Conservation (phyloP, 2,113 vertebrate genomes). For the Neoarius graeffei region DNA sequence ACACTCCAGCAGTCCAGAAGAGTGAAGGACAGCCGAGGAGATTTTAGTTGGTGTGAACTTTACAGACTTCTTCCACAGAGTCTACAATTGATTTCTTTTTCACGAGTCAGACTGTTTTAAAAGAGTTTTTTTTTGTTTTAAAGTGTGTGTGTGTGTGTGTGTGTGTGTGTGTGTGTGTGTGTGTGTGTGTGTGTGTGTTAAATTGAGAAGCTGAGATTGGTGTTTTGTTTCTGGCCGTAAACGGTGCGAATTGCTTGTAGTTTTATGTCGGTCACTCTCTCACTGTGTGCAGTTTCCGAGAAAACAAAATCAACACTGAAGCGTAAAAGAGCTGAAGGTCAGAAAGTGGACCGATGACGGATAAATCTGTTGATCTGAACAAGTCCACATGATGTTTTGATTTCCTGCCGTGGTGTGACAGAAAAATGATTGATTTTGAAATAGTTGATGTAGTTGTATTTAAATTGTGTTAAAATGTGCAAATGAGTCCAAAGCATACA, state of each 20-base stretch:
- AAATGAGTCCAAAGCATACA: not conserved
- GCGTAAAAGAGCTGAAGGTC: constrained; percentile 1
- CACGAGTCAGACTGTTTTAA: constrained; percentile 24
- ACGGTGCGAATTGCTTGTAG: not conserved
- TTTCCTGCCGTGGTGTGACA: not conserved
- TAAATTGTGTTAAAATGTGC: not conserved
- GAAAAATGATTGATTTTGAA: not conserved
- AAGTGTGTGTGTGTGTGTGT: too few species aligned
- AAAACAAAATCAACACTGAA: not conserved
- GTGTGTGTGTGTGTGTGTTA: constrained; percentile 8
- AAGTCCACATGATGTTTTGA: not conserved
- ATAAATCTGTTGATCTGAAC: not conserved
- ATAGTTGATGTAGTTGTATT: too few species aligned
- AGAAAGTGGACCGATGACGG: not conserved
- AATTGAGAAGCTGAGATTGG: not conserved
- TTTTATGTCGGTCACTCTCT: not conserved
- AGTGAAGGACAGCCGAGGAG: not conserved
- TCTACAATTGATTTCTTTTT: constrained; percentile 38
- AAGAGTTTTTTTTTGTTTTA: not conserved
- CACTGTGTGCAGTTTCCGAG: not conserved
- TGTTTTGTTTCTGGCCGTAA: constrained; percentile 16
- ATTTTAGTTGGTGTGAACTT: not conserved
- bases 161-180: too few species aligned
- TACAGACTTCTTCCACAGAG: constrained; percentile 21
- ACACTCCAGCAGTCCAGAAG: too few species aligned